phyloP scores from a whole-genome alignment of 2,888 invertebrate species.

The Xanthia togata region DNA sequence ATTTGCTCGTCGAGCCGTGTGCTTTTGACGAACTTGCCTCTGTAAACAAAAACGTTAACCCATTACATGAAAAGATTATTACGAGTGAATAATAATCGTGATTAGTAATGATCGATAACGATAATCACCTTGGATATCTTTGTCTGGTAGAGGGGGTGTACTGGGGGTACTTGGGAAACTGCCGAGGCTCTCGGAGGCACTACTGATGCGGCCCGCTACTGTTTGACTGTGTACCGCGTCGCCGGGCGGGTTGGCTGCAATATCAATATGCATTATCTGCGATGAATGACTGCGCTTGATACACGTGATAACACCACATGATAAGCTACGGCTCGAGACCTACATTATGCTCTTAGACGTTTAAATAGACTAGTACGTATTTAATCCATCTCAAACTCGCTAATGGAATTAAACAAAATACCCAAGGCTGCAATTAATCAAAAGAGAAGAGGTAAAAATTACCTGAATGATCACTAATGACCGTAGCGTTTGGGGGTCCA shows the following conservation, averaged over 20 bases:
- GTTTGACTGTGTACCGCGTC: slow-evolving; percentile 74
- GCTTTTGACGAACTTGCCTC: slow-evolving; percentile 85
- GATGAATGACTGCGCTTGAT: slow-evolving; percentile 82
- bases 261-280: slow-evolving; percentile 79
- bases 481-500: slow-evolving; percentile 82
- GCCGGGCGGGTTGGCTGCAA: slow-evolving; percentile 83
- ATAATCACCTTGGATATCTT: slow-evolving; percentile 82
- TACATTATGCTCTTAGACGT: slow-evolving; percentile 67
- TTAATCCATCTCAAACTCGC: slow-evolving; percentile 11
- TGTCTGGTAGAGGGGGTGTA: slow-evolving; percentile 77
- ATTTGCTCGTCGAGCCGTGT: slow-evolving; percentile 82
- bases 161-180: slow-evolving; percentile 72
- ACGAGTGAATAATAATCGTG: slow-evolving; percentile 14
- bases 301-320: slow-evolving; percentile 80
- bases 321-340: slow-evolving; percentile 76
- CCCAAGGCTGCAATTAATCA: slow-evolving; percentile 23
- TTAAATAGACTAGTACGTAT: slow-evolving; percentile 56
- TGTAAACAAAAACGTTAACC: slow-evolving; percentile 69
- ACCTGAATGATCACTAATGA: slow-evolving; percentile 84
- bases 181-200: slow-evolving; percentile 74
- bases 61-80: slow-evolving; percentile 29
- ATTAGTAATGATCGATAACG: slow-evolving; percentile 39
- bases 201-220: slow-evolving; percentile 76
- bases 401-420: slow-evolving; percentile 16
- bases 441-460: slow-evolving; percentile 56